Evolutionary conservation across 2,888 invertebrate species (phyloP), one percentile per base, ranked within the genome.

Genomic region (Tholera decimalis): DNA sequence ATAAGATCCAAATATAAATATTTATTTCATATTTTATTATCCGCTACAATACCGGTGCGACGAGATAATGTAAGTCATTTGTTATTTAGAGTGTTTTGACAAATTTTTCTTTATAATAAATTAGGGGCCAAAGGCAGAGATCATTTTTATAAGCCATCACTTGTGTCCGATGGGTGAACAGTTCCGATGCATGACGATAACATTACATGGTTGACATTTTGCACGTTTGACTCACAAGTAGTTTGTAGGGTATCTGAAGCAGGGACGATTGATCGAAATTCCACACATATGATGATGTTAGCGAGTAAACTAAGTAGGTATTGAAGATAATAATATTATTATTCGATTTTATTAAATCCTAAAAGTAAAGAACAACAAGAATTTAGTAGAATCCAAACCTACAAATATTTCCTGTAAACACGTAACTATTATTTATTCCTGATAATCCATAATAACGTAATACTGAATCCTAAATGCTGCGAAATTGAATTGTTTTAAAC

Each of bases 41-140:
- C 87, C 85, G 92, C 92, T 87, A 89, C 92, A 81, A 88, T 89
- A 91, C 88, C 90, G 94, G 93, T 91, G 91, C 93, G 91, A 91
- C 95, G 95, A 93, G 94, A 92, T 91, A 88, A 93, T 91, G 95
- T 95, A 94, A 95, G 95, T 95, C 93, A 91, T 87, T 91, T 90
- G 88, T 88, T 89, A 85, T 85, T 87, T 89, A 91, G 89, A 92
- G 88, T 88, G 86, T 91, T 86, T 89, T 88, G 88, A 89, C 87
- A 88, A 85, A 85, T 87, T 87, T 83, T 88, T 88, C 86, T 91
- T 85, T 88, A 87, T 84, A 78, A 83, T 85, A 83, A 85, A 80
- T 83, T 91, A 89, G 88, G 91, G 87, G 87, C 87, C 88, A 87
- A 85, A 88, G 82, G 83, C 84, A 86, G 86, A 84, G 73, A 70